Conservation (phyloP, 2,888 invertebrate genomes). For the Pristionchus entomophagus region DNA sequence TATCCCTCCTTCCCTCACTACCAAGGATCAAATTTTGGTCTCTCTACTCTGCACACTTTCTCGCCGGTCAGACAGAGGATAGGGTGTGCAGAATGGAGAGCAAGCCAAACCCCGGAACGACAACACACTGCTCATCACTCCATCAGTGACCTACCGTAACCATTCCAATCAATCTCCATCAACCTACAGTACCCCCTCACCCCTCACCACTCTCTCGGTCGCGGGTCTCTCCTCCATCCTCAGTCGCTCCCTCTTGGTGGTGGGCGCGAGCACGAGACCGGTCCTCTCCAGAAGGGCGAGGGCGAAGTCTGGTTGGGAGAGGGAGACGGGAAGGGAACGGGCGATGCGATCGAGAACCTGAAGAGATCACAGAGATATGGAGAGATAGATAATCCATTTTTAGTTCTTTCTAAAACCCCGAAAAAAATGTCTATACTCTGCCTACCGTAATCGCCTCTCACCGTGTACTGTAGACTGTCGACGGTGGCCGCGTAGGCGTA, state of each 20-base stretch:
- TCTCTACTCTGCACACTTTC: no score
- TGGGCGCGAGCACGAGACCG: neutral
- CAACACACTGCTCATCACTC: no score
- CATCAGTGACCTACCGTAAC: no score
- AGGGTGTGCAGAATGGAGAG: no score
- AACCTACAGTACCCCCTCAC: no score
- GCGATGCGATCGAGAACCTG: neutral
- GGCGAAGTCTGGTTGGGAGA: neutral
- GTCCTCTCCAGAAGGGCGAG: neutral
- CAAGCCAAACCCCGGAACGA: no score
- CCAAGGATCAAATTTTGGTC: no score
- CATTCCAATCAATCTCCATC: no score
- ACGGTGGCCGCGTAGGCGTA: neutral
- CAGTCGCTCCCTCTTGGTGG: neutral
- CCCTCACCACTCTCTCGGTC: conserved; percentile 5
- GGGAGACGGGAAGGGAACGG: neutral
- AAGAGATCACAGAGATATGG: neutral
- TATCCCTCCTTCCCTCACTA: no score
- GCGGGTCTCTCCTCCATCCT: conserved; percentile 2
- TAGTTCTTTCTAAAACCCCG: neutral
- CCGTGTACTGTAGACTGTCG: neutral
- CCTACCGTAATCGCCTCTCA: neutral
- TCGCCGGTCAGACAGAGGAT: no score
- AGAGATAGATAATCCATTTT: neutral
- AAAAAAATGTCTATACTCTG: neutral